Evolutionary conservation across 2,888 invertebrate genomes (phyloP), one percentile per base, ranked within the genome.

Genomic region (Platycnemis pennipes): DNA sequence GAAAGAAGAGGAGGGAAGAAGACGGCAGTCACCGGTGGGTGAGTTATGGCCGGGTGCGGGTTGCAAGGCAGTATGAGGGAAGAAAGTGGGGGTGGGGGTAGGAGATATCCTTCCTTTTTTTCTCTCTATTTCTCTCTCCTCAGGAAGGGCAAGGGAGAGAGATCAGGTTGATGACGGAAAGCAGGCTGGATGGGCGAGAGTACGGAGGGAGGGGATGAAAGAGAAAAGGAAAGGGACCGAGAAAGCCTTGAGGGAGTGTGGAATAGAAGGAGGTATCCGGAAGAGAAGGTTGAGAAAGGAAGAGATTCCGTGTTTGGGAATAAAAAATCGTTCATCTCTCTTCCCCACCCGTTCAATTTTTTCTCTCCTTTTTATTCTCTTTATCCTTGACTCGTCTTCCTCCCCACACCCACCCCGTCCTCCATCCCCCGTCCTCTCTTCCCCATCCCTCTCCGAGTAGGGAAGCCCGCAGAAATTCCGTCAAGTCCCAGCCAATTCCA

Each of bases 91-190:
- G 63, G 56, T 8, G n/a, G 42, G 19, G 86, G 42, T 37, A 37
- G 8, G 86, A 86, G 77, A 42, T 22, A 44, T 86, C 37, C 63
- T 63, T 63, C 22, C 19, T 26, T 63, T 45, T n/a, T n/a, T n/a
- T 45, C 5, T 26, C 22, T 44, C 45, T n/a, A n/a, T n/a, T n/a
- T n/a, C n/a, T n/a, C 26, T 46, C 26, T 86, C 86, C 22, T 16
- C 22, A 11, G 44, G 46, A n/a, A 22, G 45, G n/a, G 87, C 19
- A 5, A 22, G n/a, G 19, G 37, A 53, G 44, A 56, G 42, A 63
- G 88, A 53, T 89, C 88, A 44, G 91, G 69, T 63, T 63, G 44
- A 87, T 44, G 87, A 45, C 87, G 44, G 45, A 45, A 87, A 87
- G 87, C 8, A 45, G 44, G 44, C n/a, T n/a, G 42, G n/a, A 26